Evolutionary conservation across 2,888 invertebrate genomes (phyloP).

Genomic region (Apantesis nais): DNA sequence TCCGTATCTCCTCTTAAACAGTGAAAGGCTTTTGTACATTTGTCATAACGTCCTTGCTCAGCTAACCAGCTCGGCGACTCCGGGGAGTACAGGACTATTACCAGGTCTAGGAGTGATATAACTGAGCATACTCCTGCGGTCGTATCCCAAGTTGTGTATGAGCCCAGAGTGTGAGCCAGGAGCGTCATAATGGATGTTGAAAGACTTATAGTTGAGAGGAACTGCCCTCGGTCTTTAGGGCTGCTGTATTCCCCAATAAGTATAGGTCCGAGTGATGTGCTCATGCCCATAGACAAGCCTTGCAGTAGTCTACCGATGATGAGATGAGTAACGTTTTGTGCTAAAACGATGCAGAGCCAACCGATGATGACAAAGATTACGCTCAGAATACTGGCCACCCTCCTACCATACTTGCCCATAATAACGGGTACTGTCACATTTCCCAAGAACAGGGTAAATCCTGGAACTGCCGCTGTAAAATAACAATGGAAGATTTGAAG

Average conservation of each 20-base stretch:
- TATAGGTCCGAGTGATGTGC: constrained; percentile 66
- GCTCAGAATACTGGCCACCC: constrained; percentile 67
- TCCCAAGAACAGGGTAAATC: constrained; percentile 47
- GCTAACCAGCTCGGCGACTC: constrained; percentile 88
- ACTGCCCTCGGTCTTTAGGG: constrained; percentile 81
- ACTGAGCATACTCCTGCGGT: constrained; percentile 75
- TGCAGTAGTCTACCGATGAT: constrained; percentile 49
- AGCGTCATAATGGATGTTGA: constrained; percentile 84
- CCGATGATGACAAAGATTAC: constrained; percentile 72
- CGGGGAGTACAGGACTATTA: constrained; percentile 65
- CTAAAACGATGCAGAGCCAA: constrained; percentile 72
- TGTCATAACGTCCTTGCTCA: constrained; percentile 76
- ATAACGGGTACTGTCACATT: constrained; percentile 51
- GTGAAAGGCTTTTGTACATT: constrained; percentile 80
- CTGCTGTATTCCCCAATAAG: constrained; percentile 78
- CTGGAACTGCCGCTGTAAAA: constrained; percentile 51
- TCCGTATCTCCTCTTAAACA: constrained; percentile 79
- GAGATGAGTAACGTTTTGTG: constrained; percentile 55
- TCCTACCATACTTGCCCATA: constrained; percentile 79
- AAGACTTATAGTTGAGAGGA: constrained; percentile 81
- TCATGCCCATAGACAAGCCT: constrained; percentile 73
- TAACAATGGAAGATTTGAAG: not conserved
- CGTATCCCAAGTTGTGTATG: constrained; percentile 80
- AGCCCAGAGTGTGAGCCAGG: constrained; percentile 84
- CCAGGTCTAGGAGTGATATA: constrained; percentile 71